Conservation (phyloP, 2,888 invertebrate species). For the Epiblema foenella region DNA sequence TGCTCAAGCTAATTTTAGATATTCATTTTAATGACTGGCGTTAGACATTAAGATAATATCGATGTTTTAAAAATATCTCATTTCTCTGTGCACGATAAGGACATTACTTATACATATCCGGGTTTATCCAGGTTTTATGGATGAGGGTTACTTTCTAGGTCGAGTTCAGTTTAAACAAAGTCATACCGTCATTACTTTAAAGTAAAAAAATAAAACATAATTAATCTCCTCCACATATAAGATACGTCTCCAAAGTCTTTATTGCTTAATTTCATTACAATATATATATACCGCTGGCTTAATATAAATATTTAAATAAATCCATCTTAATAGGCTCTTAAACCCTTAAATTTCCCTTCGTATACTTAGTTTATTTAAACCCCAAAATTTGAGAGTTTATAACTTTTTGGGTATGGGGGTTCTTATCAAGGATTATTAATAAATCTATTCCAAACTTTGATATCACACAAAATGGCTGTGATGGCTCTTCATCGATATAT, state of each 20-base stretch:
- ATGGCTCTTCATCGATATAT: background rate
- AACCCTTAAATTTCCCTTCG: background rate
- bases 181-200: no score
- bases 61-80: no score
- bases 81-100: no score
- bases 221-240: background rate
- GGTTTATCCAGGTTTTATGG: no score
- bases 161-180: background rate
- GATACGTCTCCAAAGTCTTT: background rate
- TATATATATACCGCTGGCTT: background rate
- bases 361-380: constrained; percentile 3
- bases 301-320: background rate
- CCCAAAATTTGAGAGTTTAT: constrained; percentile 18
- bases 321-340: background rate
- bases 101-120: no score
- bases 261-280: background rate
- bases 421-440: constrained; percentile 33
- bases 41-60: no score
- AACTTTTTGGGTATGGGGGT: constrained; percentile 27
- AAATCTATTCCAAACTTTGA: constrained; percentile 35
- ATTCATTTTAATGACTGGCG: no score
- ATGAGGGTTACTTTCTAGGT: background rate
- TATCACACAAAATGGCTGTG: constrained; percentile 19
- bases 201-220: background rate
- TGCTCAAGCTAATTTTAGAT: background rate